Conservation (phyloP, 2,888 invertebrate genomes). For the Agriopis leucophaearia region DNA sequence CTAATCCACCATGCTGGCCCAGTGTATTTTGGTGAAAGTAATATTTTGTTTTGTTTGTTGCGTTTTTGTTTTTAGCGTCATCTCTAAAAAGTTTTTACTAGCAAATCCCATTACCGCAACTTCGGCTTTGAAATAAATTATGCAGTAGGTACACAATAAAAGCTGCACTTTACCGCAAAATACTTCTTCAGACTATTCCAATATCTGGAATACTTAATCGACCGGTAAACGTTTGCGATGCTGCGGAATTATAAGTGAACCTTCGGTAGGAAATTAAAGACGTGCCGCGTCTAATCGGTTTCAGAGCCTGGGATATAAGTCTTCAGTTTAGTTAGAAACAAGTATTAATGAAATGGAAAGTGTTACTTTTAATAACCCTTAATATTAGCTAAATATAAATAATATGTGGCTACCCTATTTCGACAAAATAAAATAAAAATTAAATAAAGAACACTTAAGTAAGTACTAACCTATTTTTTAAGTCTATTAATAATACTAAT, state of each 20-base stretch:
- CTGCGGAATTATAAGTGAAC: conserved; percentile 27
- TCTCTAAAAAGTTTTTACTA: no score
- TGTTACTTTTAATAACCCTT: neutral
- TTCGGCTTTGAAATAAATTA: neutral
- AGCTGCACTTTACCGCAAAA: conserved; percentile 16
- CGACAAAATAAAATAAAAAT: no score
- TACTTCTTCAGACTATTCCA: conserved; percentile 31
- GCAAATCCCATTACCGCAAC: neutral
- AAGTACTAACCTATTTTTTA: no score
- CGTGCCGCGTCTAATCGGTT: conserved; percentile 35
- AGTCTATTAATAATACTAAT: no score
- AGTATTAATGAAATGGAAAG: neutral
- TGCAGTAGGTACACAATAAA: conserved; percentile 5
- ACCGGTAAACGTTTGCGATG: conserved; percentile 23
- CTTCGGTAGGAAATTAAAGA: conserved; percentile 39
- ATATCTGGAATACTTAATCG: conserved; percentile 32
- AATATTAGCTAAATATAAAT: no score
- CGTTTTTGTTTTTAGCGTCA: no score
- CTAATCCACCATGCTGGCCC: no score
- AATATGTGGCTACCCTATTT: no score
- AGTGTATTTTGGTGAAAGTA: no score
- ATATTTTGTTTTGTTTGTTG: no score
- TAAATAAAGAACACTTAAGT: no score
- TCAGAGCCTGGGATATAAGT: conserved; percentile 19
- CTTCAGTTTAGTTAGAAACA: conserved; percentile 5